Evolutionary conservation across 2,797 vertebrate genomes (phyloP).

Genomic region (Synanceia verrucosa): DNA sequence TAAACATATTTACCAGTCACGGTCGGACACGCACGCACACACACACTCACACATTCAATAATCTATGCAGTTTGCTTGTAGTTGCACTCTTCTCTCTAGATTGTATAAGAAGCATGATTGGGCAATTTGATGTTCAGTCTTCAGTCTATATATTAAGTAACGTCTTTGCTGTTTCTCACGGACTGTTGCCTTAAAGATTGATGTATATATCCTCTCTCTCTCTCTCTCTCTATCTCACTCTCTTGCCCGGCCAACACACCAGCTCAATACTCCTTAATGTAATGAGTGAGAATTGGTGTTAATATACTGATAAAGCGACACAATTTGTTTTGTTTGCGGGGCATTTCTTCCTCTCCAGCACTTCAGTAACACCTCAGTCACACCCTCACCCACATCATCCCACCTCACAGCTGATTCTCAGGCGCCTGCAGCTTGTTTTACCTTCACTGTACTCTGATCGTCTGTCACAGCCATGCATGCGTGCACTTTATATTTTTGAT

Average conservation of each 20-base stretch:
- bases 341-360: conserved; percentile 70
- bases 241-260: conserved; percentile 74
- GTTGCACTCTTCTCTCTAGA: conserved; percentile 8
- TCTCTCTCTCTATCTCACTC: conserved; percentile 11
- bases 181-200: conserved; percentile 70
- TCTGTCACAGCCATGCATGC: background rate
- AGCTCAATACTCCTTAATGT: conserved; percentile 84
- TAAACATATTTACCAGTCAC: conserved; percentile 60
- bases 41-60: conserved; percentile 3
- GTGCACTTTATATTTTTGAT: background rate
- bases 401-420: conserved; percentile 18
- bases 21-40: conserved; percentile 26
- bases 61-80: conserved; percentile 24
- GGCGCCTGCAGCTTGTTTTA: conserved; percentile 9
- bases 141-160: conserved; percentile 49
- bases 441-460: background rate
- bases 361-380: conserved; percentile 66
- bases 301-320: conserved; percentile 88
- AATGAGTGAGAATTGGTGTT: conserved; percentile 88
- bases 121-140: conserved; percentile 29
- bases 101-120: conserved; percentile 31
- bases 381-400: conserved; percentile 49
- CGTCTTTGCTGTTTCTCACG: conserved; percentile 48
- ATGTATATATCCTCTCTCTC: conserved; percentile 45
- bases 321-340: conserved; percentile 79